Evolutionary conservation across 2,113 vertebrate species (phyloP).

Genomic region (Chauna torquata): DNA sequence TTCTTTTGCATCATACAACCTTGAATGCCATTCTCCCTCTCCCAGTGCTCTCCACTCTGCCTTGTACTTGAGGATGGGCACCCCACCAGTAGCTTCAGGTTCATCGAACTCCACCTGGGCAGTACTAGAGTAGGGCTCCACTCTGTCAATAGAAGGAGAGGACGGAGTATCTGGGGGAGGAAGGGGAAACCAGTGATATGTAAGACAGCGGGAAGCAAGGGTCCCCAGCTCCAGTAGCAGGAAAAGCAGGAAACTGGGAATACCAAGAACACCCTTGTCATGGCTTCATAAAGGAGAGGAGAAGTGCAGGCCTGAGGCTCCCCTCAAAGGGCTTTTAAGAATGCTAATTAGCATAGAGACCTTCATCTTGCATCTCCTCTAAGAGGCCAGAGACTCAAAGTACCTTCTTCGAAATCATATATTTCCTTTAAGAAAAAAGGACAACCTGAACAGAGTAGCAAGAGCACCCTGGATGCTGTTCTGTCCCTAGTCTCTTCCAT

Average conservation of each 20-base stretch:
- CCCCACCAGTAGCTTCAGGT: constrained; percentile 91
- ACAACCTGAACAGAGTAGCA: not conserved
- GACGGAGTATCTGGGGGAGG: constrained; percentile 89
- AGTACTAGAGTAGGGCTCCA: constrained; percentile 93
- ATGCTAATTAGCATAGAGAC: not conserved
- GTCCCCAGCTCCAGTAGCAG: not conserved
- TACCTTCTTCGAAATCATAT: not conserved
- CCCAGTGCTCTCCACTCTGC: constrained; percentile 85
- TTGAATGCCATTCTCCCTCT: constrained; percentile 81
- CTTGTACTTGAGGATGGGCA: constrained; percentile 91
- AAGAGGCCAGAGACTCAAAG: not conserved
- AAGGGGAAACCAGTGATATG: not conserved
- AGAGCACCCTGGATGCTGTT: too few species aligned
- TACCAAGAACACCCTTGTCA: not conserved
- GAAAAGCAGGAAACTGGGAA: not conserved
- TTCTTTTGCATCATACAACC: constrained; percentile 83
- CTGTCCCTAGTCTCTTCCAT: not conserved
- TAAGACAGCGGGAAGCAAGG: not conserved
- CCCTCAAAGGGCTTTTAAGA: not conserved
- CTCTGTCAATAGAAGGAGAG: constrained; percentile 84
- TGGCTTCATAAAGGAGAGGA: not conserved
- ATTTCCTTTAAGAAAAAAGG: not conserved
- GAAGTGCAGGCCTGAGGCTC: not conserved
- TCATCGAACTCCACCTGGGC: constrained; percentile 90
- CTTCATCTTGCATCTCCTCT: not conserved